Base-by-base conservation (phyloP, 2,113 vertebrate genomes). In the Albula goreensis region DNA sequence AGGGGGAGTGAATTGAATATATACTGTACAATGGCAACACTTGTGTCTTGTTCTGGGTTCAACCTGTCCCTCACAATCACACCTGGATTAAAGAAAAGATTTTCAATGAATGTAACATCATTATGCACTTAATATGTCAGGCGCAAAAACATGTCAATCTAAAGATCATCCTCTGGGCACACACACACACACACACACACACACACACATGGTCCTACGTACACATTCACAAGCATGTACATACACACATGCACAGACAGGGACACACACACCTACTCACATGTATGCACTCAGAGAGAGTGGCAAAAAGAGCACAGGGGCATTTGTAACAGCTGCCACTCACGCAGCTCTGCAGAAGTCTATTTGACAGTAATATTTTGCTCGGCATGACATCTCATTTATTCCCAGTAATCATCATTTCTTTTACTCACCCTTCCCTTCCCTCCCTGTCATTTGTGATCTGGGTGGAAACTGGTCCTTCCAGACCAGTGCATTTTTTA, bases 351-450 rank as follows among this genome's bases (percentile, higher is more conserved):
- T 89, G 88, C 89, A 79, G 93, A 96, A 94, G 93, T 96, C 95
- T 92, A 94, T 96, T 95, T 96, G 95, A 96, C 96, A 96, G 96
- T 96, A 96, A 95, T 96, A 96, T 97, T 97, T 96, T 97, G 94
- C 96, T 96, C 95, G 94, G 95, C 94, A 90, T 96, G 96, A 97
- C 94, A 96, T 96, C 95, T 97, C 90, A 95, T 96, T 96, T 97
- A 96, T 96, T 95, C 95, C 95, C 90, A 93, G 96, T 95, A 97
- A 97, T 97, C 96, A 95, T 97, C 94, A 95, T 97, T 97, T 96
- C 95, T 81, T 97, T 97, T 97, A 97, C 96, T 97, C 96, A 96
- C 95, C 95, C 95, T 93, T 94, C 94, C 93, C 95, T 50, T 19
- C 74, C 49, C 49, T 85, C 95, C 91, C 96, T 97, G 97, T 97